Evolutionary conservation across 2,113 vertebrate genomes (phyloP), one percentile per base, ranked within the genome.

Genomic region (Elanus axillaris): DNA sequence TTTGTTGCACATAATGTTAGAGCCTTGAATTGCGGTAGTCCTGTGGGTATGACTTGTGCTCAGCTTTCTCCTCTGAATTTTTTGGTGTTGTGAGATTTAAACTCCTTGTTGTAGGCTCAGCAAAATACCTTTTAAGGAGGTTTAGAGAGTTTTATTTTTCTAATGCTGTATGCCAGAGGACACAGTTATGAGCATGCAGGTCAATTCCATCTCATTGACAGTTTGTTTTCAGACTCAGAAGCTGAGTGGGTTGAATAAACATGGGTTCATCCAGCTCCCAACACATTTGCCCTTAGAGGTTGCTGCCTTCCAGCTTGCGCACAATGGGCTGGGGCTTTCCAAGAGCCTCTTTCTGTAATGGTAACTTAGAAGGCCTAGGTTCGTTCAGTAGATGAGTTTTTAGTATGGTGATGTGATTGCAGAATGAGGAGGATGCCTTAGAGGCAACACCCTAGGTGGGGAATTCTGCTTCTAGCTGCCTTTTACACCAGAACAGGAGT

Each of bases 251-350:
- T 66, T 77, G 47, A 50, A 16, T 40, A 18, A 50, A 16, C 36
- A 18, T 31, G 34, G 42, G 23, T 63, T 94, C 19, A 36, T 82
- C 34, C 58, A 19, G 4, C 32, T 68, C 55, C 67, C 52, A 62
- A 7, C 0, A 0, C n/a, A 9, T 47, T 64, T 74, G 55, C 0
- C 0, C 50, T 68, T 78, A 80, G 31, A 53, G 40, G 29, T 40
- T 71, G 45, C 40, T 71, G 45, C 4, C 2, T 34, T 68, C 53
- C 14, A 58, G 43, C 48, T 52, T 15, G 3, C 0, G 0, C 11
- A 11, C 7, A 48, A 27, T 52, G 31, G 59, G 17, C 34, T 52
- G 22, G 13, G 20, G 34, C 36, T 90, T 77, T 62, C 76, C 55
- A 78, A 47, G 43, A 62, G 27, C 19, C 43, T 52, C 2, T 63